A percentile compares a stretch with the other conserved stretches of the same genome.
phyloP scores from a whole-genome alignment of 2,888 invertebrate species.

The Polymixis lichenea region DNA sequence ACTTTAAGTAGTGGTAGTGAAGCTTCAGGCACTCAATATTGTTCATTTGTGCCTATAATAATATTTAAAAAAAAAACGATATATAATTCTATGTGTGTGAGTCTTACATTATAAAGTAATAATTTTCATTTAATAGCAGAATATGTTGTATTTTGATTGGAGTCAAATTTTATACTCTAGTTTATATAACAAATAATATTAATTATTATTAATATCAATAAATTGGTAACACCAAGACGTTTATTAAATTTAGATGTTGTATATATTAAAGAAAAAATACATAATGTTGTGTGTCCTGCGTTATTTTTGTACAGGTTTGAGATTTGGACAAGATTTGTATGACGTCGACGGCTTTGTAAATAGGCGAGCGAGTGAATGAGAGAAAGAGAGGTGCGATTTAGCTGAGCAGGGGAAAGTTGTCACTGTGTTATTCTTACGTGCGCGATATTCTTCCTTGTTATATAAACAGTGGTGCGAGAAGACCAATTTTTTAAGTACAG shows the following conservation, averaged over 20 bases:
- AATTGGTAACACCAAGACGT: conserved; percentile 86
- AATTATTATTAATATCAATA: conserved; percentile 75
- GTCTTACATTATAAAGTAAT: conserved; percentile 68
- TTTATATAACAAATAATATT: conserved; percentile 73
- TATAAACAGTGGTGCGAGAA: conserved; percentile 23
- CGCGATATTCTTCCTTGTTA: conserved; percentile 18
- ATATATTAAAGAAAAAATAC: conserved; percentile 71
- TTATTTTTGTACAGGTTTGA: conserved; percentile 76
- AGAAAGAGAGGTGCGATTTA: conserved; percentile 31
- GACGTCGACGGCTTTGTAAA: conserved; percentile 72
- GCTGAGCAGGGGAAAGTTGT: conserved; percentile 27
- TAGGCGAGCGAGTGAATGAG: conserved; percentile 65
- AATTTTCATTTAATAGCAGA: conserved; percentile 77
- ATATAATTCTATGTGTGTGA: conserved; percentile 75
- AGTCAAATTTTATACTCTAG: conserved; percentile 86
- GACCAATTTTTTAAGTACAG: conserved; percentile 63
- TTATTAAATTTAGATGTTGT: conserved; percentile 79
- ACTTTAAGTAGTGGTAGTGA: conserved; percentile 83
- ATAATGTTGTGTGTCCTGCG: conserved; percentile 68
- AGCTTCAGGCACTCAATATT: conserved; percentile 81
- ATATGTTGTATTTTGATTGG: conserved; percentile 80
- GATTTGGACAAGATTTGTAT: conserved; percentile 59
- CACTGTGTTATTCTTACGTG: conserved; percentile 38
- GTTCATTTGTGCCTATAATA: conserved; percentile 88
- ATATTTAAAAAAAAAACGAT: conserved; percentile 75